Percentiles rank a stretch among this genome's conserved stretches.
These are phyloP conservation scores for Catharus fuscescens DNA, from an alignment of 2,113 vertebrate genomes.

Conservation along the genomic window DNA sequence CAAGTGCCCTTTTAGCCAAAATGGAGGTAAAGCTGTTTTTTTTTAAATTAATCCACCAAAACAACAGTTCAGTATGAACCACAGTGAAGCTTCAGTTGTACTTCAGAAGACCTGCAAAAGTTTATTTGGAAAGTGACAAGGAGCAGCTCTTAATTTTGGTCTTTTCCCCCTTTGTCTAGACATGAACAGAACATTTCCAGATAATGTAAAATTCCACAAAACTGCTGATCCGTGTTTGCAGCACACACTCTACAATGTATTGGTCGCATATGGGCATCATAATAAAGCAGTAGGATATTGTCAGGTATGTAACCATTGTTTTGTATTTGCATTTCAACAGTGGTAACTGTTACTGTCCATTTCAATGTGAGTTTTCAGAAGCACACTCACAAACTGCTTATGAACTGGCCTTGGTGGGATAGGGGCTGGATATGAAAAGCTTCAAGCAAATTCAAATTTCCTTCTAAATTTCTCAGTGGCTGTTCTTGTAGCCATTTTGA, in stretches of 20 bases:
- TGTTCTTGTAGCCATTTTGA: neutral
- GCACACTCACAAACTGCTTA: neutral
- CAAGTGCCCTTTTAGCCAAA: neutral
- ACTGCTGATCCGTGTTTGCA: constrained; percentile 85
- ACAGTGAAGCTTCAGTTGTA: neutral
- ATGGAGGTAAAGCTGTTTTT: neutral
- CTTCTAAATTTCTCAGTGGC: neutral
- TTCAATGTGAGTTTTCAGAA: neutral
- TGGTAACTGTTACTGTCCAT: neutral
- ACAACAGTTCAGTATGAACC: neutral
- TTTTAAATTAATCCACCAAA: neutral
- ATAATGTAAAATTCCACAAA: constrained; percentile 89
- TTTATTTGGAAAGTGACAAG: neutral
- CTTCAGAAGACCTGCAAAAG: neutral
- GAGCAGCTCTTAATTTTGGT: neutral
- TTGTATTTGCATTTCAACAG: neutral
- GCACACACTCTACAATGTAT: constrained; percentile 83
- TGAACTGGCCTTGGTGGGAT: neutral
- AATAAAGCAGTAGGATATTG: constrained; percentile 91
- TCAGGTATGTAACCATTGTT: constrained; percentile 81
- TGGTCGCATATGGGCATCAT: constrained; percentile 92
- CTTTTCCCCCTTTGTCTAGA: constrained; percentile 73
- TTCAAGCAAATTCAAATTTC: neutral
- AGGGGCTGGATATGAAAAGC: fast-evolving
- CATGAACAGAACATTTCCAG: constrained; percentile 95